phyloP scores from a whole-genome alignment of 2,797 vertebrate genomes.

The Poeciliopsis paucimaculata region DNA sequence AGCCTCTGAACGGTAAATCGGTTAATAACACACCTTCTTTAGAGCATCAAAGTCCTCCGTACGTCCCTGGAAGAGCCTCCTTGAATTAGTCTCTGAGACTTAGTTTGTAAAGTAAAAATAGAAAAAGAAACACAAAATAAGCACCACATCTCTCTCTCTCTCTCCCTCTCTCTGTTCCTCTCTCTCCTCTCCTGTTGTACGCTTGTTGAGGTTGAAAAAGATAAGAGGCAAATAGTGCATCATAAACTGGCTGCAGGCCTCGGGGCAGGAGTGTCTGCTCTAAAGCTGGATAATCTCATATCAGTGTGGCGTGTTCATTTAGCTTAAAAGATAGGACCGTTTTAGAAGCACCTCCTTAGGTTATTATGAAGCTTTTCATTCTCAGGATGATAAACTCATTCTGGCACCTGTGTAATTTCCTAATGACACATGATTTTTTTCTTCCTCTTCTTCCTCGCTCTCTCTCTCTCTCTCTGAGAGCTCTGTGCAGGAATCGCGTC shows the following conservation, averaged over 20 bases:
- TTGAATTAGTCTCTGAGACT: conserved; percentile 20
- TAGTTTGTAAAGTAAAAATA: conserved; percentile 33
- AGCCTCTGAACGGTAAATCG: background rate
- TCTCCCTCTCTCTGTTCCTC: conserved; percentile 12
- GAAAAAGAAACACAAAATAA: conserved; percentile 1
- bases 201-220: conserved; percentile 78
- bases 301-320: conserved; percentile 85
- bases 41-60: background rate
- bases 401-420: conserved; percentile 88
- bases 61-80: background rate
- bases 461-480: conserved; percentile 45
- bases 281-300: conserved; percentile 84
- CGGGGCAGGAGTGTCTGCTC: conserved; percentile 74
- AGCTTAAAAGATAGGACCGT: conserved; percentile 83
- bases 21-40: background rate
- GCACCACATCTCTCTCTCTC: conserved; percentile 7
- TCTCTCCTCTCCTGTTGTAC: conserved; percentile 48
- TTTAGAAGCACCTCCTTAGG: conserved; percentile 85
- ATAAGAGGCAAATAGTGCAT: conserved; percentile 79
- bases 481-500: conserved; percentile 59
- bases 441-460: too few species aligned
- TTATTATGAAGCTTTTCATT: conserved; percentile 85
- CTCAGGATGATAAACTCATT: conserved; percentile 85
- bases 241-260: conserved; percentile 81
- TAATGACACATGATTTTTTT: conserved; percentile 83